Evolutionary conservation across 2,888 invertebrate species (phyloP).

Genomic region (Himalopsyche kuldschensis): DNA sequence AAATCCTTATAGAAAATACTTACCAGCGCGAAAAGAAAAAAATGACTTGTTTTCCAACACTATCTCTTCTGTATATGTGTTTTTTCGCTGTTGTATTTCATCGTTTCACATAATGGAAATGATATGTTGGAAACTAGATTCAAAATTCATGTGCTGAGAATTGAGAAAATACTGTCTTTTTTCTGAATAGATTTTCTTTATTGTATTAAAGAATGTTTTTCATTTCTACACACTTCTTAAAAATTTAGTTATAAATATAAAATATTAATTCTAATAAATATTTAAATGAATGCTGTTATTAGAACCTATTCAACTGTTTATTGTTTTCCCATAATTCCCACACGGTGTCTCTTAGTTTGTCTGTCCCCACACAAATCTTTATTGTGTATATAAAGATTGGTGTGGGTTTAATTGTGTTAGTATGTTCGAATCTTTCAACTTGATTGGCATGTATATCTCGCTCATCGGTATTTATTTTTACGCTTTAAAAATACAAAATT

Average conservation of each 20-base stretch:
- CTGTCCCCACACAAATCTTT: too few species aligned
- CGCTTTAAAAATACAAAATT: too few species aligned
- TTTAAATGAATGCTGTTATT: neutral
- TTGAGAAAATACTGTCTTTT: neutral
- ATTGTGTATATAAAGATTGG: too few species aligned
- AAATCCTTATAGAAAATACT: neutral
- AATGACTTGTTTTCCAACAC: neutral
- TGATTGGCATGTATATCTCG: too few species aligned
- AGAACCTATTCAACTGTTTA: neutral
- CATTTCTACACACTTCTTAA: too few species aligned
- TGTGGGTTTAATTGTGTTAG: too few species aligned
- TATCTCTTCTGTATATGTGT: neutral
- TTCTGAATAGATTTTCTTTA: neutral
- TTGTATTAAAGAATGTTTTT: neutral
- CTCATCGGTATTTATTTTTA: too few species aligned
- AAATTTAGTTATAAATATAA: too few species aligned
- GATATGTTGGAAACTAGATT: neutral
- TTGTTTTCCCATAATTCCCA: neutral
- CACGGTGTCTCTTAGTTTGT: too few species aligned
- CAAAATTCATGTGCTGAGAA: neutral
- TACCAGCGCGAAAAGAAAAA: neutral
- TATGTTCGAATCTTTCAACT: too few species aligned
- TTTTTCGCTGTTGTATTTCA: neutral
- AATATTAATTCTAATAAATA: too few species aligned
- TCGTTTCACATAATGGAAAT: neutral